These are phyloP conservation scores for Rotaria sp. DNA, from an alignment of 2,888 invertebrate species.

Conservation along the genomic window DNA sequence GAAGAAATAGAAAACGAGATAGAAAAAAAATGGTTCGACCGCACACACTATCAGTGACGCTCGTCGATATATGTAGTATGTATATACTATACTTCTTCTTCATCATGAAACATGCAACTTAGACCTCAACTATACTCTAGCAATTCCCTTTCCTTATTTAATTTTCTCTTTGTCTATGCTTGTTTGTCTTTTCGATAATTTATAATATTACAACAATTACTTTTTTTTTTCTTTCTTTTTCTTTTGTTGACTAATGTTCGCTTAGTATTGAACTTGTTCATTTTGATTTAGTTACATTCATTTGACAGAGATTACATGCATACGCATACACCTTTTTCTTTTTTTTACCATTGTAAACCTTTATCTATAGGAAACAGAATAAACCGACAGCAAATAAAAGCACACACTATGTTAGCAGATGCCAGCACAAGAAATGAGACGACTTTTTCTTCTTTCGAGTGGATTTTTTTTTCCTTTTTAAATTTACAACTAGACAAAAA, in stretches of 20 bases:
- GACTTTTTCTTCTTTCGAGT: not conserved
- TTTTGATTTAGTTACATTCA: not conserved
- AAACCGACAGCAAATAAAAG: not conserved
- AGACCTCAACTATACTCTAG: not conserved
- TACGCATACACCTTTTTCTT: not conserved
- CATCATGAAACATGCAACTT: not conserved
- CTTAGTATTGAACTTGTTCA: not conserved
- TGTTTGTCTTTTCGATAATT: not conserved
- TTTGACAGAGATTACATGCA: not conserved
- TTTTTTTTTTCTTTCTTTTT: not conserved
- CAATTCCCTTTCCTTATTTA: not conserved
- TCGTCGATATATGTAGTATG: not conserved
- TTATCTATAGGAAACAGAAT: not conserved
- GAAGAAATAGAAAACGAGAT: not conserved
- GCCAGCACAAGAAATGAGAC: not conserved
- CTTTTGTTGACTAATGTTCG: not conserved
- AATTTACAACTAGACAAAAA: not conserved
- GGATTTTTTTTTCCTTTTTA: not conserved
- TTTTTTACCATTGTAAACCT: too few relatives aligned
- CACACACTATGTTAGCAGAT: not conserved
- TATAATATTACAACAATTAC: not conserved
- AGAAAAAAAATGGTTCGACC: not conserved
- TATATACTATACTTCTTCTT: not conserved
- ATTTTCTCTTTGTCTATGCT: not conserved
- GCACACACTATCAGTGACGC: not conserved